Evolutionary conservation across 1,140 invertebrate genomes (phyloP).

Genomic region (Eriosoma lanigerum): DNA sequence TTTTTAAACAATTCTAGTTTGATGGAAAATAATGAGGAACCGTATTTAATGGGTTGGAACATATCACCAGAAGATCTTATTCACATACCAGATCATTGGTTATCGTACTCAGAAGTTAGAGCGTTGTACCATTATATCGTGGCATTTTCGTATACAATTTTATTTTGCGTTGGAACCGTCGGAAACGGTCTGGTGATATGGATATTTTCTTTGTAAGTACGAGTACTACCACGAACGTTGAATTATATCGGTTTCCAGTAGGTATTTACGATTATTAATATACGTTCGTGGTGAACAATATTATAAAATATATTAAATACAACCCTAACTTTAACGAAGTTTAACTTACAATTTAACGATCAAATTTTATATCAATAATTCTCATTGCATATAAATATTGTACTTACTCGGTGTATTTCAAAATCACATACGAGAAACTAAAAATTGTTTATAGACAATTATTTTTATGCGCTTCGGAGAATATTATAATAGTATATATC

Average conservation of each 20-base stretch:
- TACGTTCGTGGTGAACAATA: too few species aligned
- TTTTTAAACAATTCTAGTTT: slow-evolving; percentile 25
- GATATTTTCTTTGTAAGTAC: slow-evolving; percentile 77
- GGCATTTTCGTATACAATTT: slow-evolving; percentile 76
- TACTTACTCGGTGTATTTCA: too few species aligned
- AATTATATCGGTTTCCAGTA: too few species aligned
- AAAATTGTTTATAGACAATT: background rate
- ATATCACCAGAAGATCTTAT: slow-evolving; percentile 73
- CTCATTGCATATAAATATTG: too few species aligned
- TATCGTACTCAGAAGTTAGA: slow-evolving; percentile 75
- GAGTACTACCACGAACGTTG: background rate
- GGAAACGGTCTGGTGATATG: slow-evolving; percentile 89
- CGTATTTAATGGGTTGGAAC: slow-evolving; percentile 73
- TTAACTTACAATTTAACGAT: too few species aligned
- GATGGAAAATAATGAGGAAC: background rate
- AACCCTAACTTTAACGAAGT: too few species aligned
- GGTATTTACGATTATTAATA: too few species aligned
- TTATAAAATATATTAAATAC: too few species aligned
- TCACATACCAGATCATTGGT: slow-evolving; percentile 81
- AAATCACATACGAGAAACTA: too few species aligned
- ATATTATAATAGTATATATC: background rate
- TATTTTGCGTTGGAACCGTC: slow-evolving; percentile 73
- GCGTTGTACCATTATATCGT: slow-evolving; percentile 80
- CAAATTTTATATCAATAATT: too few species aligned
- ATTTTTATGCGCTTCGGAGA: background rate